Conservation (phyloP, 2,113 vertebrate genomes). For the Cottus gobio region DNA sequence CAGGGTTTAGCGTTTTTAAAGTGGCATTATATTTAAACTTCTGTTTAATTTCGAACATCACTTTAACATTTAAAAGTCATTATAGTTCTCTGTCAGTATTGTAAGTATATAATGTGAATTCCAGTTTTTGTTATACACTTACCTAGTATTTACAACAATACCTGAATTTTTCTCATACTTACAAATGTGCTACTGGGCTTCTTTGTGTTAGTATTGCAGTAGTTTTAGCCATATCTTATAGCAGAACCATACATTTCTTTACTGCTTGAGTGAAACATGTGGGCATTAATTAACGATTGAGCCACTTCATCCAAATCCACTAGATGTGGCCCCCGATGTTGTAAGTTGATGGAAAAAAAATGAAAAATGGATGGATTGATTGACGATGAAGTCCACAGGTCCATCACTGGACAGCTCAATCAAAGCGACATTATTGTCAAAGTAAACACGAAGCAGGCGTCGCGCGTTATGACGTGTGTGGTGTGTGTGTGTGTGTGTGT, state of each 20-base stretch:
- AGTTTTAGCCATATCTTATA: neutral
- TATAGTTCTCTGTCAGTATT: neutral
- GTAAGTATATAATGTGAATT: too few species aligned
- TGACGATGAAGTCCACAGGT: conserved; percentile 13
- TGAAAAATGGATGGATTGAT: neutral
- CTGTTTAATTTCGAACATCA: conserved; percentile 1
- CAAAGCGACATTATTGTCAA: conserved; percentile 18
- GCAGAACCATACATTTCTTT: neutral
- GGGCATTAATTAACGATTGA: neutral
- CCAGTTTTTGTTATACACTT: too few species aligned
- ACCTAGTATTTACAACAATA: neutral
- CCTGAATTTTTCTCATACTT: neutral
- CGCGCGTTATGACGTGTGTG: too few species aligned
- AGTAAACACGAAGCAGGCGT: conserved; percentile 8
- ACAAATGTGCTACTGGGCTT: neutral
- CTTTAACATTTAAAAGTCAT: neutral
- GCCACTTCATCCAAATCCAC: neutral
- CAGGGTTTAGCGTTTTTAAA: conserved; percentile 30
- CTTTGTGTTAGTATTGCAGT: neutral
- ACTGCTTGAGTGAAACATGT: too few species aligned
- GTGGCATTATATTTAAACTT: conserved; percentile 31
- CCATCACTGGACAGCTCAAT: conserved; percentile 19
- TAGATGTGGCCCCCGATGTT: neutral
- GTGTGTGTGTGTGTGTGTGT: neutral
- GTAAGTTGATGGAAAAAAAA: neutral